phyloP scores from a whole-genome alignment of 2,888 invertebrate species.

The Heteromurus nitidus region DNA sequence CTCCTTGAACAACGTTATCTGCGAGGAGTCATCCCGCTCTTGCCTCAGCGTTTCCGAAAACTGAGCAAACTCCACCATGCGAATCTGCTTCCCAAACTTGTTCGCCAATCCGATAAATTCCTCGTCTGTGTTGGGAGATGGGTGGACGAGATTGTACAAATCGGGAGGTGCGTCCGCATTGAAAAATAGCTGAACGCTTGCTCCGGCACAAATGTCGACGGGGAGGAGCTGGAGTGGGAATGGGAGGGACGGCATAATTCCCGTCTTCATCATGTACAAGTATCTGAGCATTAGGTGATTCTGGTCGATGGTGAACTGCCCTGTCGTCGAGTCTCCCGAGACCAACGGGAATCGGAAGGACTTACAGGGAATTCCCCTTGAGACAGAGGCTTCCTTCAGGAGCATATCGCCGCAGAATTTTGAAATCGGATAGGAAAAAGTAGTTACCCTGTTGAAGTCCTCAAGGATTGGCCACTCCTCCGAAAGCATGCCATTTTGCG shows the following conservation, averaged over 20 bases:
- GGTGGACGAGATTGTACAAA: constrained; percentile 55
- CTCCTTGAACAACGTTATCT: constrained; percentile 21
- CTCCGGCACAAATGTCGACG: constrained; percentile 49
- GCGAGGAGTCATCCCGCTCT: neutral
- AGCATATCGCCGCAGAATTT: constrained; percentile 61
- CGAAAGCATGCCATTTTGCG: constrained; percentile 1
- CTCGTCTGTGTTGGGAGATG: constrained; percentile 21
- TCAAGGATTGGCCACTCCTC: constrained; percentile 35
- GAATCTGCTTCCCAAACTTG: constrained; percentile 20
- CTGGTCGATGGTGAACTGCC: constrained; percentile 27
- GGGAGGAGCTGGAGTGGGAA: constrained; percentile 31
- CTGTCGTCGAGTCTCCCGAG: constrained; percentile 60
- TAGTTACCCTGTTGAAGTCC: neutral
- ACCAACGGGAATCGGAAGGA: constrained; percentile 49
- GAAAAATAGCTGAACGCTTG: constrained; percentile 49
- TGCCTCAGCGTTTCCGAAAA: constrained; percentile 13
- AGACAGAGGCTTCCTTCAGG: constrained; percentile 35
- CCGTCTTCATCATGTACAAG: constrained; percentile 47
- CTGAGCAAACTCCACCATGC: constrained; percentile 15
- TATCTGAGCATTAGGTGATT: constrained; percentile 56
- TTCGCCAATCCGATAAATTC: constrained; percentile 19
- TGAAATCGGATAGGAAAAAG: constrained; percentile 41
- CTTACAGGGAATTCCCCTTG: constrained; percentile 60
- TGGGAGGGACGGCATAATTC: constrained; percentile 23
- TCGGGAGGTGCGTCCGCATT: constrained; percentile 35